A percentile compares a stretch with the other conserved stretches of the same genome.
Evolutionary conservation across 2,113 vertebrate genomes (phyloP).

Genomic region (Thymallus thymallus): DNA sequence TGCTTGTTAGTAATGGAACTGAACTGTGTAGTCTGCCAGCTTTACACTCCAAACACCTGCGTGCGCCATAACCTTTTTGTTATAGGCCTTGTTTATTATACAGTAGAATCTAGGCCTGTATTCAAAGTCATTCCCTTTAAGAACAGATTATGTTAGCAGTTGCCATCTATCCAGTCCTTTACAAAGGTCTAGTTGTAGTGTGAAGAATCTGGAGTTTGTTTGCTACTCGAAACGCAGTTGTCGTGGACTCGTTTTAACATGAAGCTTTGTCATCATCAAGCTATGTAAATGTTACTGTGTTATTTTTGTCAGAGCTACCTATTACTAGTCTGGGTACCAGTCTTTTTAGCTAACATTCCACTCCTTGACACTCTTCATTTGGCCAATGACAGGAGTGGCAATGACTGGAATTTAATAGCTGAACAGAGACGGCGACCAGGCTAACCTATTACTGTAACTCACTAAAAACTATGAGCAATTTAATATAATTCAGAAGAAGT

Average conservation of each 20-base stretch:
- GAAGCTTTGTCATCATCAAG: neutral
- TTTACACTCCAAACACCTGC: slow-evolving; percentile 5
- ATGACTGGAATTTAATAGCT: no score
- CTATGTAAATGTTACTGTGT: slow-evolving; percentile 24
- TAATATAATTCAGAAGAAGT: slow-evolving; percentile 33
- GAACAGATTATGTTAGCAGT: neutral
- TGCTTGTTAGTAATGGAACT: neutral
- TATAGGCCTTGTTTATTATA: neutral
- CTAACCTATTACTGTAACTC: slow-evolving; percentile 46
- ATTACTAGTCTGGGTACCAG: no score
- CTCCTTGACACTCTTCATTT: no score
- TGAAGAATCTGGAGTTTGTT: slow-evolving; percentile 6
- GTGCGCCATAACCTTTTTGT: neutral
- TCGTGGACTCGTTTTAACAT: neutral
- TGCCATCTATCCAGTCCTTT: slow-evolving; percentile 10
- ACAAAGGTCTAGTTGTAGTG: slow-evolving; percentile 7
- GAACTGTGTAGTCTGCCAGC: neutral
- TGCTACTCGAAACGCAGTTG: neutral
- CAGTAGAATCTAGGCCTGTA: neutral
- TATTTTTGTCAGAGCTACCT: slow-evolving; percentile 13
- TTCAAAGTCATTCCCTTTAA: neutral
- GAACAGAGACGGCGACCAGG: no score
- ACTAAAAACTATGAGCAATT: slow-evolving; percentile 37
- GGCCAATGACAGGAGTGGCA: no score
- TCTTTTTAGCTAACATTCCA: no score